Percentiles rank a stretch among this genome's conserved stretches.
These are phyloP conservation scores for Pterostichus madidus DNA, from an alignment of 2,888 invertebrate species.

Conservation along the genomic window DNA sequence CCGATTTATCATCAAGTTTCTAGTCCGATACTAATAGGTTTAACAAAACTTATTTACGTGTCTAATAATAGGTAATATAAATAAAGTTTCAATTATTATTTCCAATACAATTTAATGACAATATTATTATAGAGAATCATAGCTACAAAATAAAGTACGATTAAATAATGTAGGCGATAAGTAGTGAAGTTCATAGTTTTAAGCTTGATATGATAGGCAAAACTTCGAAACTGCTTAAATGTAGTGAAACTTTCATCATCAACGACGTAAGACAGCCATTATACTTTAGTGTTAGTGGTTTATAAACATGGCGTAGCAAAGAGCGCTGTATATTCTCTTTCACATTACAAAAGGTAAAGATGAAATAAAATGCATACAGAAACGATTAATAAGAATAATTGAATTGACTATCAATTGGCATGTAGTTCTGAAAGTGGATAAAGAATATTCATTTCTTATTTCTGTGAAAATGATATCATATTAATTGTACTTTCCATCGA, in stretches of 20 bases:
- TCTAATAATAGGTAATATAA: too few relatives aligned
- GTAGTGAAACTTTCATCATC: slow-evolving; percentile 32
- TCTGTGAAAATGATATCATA: not conserved
- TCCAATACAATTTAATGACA: too few relatives aligned
- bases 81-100: too few relatives aligned
- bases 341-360: not conserved
- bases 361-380: slow-evolving; percentile 8
- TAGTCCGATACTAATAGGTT: too few relatives aligned
- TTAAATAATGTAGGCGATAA: slow-evolving; percentile 8
- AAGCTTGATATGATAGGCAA: slow-evolving; percentile 32
- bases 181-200: slow-evolving; percentile 17
- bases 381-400: not conserved
- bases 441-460: not conserved
- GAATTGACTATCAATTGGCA: not conserved
- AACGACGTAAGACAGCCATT: not conserved
- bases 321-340: slow-evolving; percentile 20
- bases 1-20: too few relatives aligned
- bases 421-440: not conserved
- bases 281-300: not conserved
- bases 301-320: slow-evolving; percentile 9
- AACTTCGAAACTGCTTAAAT: slow-evolving; percentile 32
- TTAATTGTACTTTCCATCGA: not conserved
- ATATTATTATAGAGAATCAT: too few relatives aligned
- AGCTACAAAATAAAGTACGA: not conserved
- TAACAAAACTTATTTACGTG: too few relatives aligned